phyloP scores from a whole-genome alignment of 2,888 invertebrate genomes.

The Anticlea derivata region DNA sequence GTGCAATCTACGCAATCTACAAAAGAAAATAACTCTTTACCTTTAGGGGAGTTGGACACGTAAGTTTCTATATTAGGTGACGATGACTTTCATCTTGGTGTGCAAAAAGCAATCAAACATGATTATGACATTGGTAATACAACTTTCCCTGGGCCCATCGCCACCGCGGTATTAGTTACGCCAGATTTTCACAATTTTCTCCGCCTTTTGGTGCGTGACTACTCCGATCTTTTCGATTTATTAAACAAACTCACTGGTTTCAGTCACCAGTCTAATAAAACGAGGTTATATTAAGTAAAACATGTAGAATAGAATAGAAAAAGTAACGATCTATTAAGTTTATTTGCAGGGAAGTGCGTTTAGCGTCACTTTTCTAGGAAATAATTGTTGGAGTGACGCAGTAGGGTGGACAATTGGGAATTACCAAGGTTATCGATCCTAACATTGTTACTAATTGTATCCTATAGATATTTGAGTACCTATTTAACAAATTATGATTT shows the following conservation, averaged over 20 bases:
- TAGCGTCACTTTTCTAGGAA: neutral
- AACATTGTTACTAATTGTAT: neutral
- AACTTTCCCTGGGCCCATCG: slow-evolving; percentile 55
- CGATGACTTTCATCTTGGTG: slow-evolving; percentile 42
- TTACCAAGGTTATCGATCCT: slow-evolving; percentile 8
- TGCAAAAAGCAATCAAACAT: slow-evolving; percentile 42
- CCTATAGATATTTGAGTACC: too few species aligned
- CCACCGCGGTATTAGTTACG: slow-evolving; percentile 58
- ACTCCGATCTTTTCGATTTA: slow-evolving; percentile 45
- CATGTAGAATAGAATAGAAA: too few species aligned
- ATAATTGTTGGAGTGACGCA: neutral
- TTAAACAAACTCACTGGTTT: slow-evolving; percentile 37
- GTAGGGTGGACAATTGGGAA: slow-evolving; percentile 15
- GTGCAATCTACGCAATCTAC: neutral
- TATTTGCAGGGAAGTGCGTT: neutral
- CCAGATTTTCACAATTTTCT: slow-evolving; percentile 69
- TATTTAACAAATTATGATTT: too few species aligned
- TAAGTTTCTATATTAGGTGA: slow-evolving; percentile 34
- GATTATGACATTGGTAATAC: slow-evolving; percentile 40
- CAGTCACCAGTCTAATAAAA: too few species aligned
- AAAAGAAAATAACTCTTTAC: slow-evolving; percentile 6
- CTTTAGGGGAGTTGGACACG: slow-evolving; percentile 12
- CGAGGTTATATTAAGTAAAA: too few species aligned
- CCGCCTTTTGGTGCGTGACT: slow-evolving; percentile 65
- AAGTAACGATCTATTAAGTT: too few species aligned